A percentile compares a stretch with the other conserved stretches of the same genome.
These are phyloP conservation scores for Euphydryas editha DNA, from an alignment of 2,888 invertebrate genomes.

Conservation along the genomic window DNA sequence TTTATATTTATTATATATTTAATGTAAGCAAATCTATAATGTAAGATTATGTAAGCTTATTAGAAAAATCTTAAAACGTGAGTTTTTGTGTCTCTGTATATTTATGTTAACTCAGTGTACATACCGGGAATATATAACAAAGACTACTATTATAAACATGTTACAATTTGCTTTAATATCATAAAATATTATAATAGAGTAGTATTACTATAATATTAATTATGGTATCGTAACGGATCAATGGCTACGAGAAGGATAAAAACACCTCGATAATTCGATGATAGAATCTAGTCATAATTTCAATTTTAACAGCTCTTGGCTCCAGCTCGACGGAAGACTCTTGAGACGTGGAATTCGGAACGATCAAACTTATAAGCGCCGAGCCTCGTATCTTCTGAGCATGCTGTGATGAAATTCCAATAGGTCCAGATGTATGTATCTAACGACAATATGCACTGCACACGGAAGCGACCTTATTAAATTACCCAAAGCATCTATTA, in stretches of 20 bases:
- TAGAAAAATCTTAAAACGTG: not conserved
- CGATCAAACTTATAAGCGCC: constrained; percentile 24
- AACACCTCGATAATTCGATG: no score
- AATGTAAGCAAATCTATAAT: not conserved
- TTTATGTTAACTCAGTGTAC: not conserved
- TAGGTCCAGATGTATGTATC: constrained; percentile 35
- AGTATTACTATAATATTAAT: no score
- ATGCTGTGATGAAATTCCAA: constrained; percentile 42
- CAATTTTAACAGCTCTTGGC: not conserved
- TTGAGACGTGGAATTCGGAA: constrained; percentile 27
- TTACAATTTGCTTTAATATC: no score
- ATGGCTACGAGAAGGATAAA: no score
- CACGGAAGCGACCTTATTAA: constrained; percentile 70
- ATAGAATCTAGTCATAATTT: not conserved
- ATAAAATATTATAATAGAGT: no score
- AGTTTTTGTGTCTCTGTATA: not conserved
- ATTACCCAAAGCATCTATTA: constrained; percentile 67
- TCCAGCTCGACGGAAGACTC: constrained; percentile 18
- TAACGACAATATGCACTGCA: constrained; percentile 43
- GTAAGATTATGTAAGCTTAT: not conserved
- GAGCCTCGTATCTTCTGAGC: constrained; percentile 29
- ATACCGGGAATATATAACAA: not conserved
- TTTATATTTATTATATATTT: no score
- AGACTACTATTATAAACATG: not conserved
- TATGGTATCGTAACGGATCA: no score